Base-by-base conservation (phyloP, 2,797 vertebrate species). In the Garrulus glandarius region DNA sequence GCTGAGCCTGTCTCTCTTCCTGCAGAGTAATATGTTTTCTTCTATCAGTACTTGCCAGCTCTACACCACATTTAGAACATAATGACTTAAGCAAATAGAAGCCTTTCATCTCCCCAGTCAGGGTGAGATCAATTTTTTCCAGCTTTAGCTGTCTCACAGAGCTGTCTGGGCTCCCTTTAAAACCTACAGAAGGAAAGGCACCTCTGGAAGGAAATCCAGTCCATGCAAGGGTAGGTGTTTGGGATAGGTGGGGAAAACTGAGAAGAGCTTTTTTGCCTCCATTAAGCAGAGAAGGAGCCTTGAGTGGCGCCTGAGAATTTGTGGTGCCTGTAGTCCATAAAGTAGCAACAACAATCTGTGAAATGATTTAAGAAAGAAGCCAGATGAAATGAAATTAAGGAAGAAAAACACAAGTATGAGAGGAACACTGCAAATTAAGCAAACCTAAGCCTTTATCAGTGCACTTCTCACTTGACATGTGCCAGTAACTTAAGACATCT, bases 21-120 rank as follows among this genome's bases (percentile, higher is more conserved):
- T 81, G 76, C 55, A 76, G 55, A 86, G 60, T 44, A 84, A 22
- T 67, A 23, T 57, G 75, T 93, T 95, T 93, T 74, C 74, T 60
- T 95, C 90, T 75, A 71, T 76, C 67, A 87, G 50, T 64, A 87
- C 64, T 87, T 92, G 80, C 91, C 84, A 93, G 59, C 49, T 76
- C 86, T 74, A 82, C 89, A 84, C 67, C 93, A 93, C 87, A 96
- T 94, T 95, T 76, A 87, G 89, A 84, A 95, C 43, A 15, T 20
- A 87, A 72, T 9, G 37, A 79, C 79, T 89, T 0, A 0, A 91
- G 69, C 46, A 83, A 94, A 92, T 70, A 89, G 76, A 90, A 92
- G 71, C 61, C 82, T 89, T 96, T 93, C 61, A 95, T 93, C 74
- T 95, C 70, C 74, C 43, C 64, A 81, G 49, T 89, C 59, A 69